These are phyloP conservation scores for Tragelaphus strepsiceros DNA, from an alignment of 2,113 vertebrate genomes.

Conservation along the genomic window DNA sequence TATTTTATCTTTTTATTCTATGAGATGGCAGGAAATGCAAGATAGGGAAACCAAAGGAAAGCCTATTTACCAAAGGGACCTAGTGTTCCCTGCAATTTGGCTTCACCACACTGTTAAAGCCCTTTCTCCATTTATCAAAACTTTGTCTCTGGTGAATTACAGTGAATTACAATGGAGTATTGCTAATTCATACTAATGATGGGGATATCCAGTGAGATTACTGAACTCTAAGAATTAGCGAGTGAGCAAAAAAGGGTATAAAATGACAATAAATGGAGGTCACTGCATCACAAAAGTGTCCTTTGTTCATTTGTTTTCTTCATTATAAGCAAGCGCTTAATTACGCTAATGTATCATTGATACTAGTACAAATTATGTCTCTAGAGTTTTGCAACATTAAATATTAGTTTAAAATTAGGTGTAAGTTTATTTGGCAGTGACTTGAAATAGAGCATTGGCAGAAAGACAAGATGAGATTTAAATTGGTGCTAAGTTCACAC, in stretches of 20 bases:
- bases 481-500: slow-evolving; percentile 21
- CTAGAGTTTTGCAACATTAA: slow-evolving; percentile 14
- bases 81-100: neutral
- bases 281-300: neutral
- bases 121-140: slow-evolving; percentile 50
- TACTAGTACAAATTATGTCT: slow-evolving; percentile 28
- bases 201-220: slow-evolving; percentile 24
- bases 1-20: slow-evolving; percentile 18
- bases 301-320: slow-evolving; percentile 62
- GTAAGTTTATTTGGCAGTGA: slow-evolving; percentile 39
- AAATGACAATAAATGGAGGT: slow-evolving; percentile 23
- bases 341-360: slow-evolving; percentile 51
- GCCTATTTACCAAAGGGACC: neutral
- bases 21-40: neutral
- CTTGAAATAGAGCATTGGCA: slow-evolving; percentile 42
- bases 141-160: slow-evolving; percentile 43
- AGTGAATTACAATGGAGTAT: slow-evolving; percentile 29
- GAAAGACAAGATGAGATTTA: slow-evolving; percentile 22
- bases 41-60: neutral
- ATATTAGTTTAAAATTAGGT: slow-evolving; percentile 55
- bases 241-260: neutral
- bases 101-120: slow-evolving; percentile 2
- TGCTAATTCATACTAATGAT: slow-evolving; percentile 62
- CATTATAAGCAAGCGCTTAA: slow-evolving; percentile 53
- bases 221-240: slow-evolving; percentile 51